Base-by-base conservation (phyloP, 2,797 vertebrate species). In the Meda fulgida region DNA sequence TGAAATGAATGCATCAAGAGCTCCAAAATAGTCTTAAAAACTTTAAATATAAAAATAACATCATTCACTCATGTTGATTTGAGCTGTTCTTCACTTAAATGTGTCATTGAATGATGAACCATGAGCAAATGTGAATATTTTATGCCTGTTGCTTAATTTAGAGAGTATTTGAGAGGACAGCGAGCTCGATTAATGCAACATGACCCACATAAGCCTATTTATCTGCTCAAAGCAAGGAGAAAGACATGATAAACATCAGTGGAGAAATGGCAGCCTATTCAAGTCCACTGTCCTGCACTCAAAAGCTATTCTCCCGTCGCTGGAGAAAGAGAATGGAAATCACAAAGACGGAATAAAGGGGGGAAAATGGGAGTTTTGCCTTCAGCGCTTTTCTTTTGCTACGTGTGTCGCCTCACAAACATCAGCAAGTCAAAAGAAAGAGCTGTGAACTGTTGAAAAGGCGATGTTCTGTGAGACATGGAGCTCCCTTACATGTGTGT, bases 171-270 rank as follows among this genome's bases (percentile, higher is more conserved):
- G 89, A 63, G 58, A 89, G 90, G 88, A 90, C 85, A 90, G 90
- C 86, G 85, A 73, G 81, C 86, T 80, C 85, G 87, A 94, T 94
- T 92, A 93, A 91, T 89, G 90, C 90, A 92, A 92, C 89, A 91
- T 94, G 93, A 93, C 94, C 94, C 92, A 94, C 90, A 94, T 94
- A 93, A 92, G 88, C 85, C 87, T 78, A 89, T 92, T 89, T 91
- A 87, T 93, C 86, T 38, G 89, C 86, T 89, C 90, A 88, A 89
- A 87, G 91, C 91, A 88, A 89, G 89, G 88, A 88, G 86, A 87
- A 88, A 84, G 79, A 71, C 82, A 71, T 78, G 85, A 90, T 89
- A 89, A 91, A 91, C 91, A 93, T 93, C 91, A 92, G 91, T 85
- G 78, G 86, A 90, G 90, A 90, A 87, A 80, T 88, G 88, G 86